Base-by-base conservation (phyloP, 2,888 invertebrate genomes). In the Cremastinae sp. region DNA sequence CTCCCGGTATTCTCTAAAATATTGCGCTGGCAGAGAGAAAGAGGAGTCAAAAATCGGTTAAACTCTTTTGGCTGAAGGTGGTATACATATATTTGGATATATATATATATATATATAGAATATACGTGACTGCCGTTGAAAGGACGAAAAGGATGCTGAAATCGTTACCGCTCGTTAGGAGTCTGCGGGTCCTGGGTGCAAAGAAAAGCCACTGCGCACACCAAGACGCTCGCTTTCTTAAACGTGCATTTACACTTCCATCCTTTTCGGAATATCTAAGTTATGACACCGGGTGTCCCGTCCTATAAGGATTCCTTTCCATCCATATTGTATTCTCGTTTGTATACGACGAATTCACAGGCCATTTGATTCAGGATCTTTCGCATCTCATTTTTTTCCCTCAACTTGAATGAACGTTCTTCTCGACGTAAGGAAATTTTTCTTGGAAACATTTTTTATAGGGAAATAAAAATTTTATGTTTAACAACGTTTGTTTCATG, bases 1-100 rank as follows among this genome's bases (percentile, higher is more conserved):
- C 66, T 64, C 72, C 73, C 41, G 59, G 70, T 64, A 41, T 53
- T 65, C 47, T 49, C 61, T 45, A 53, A 72, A 72, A 75, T 75
- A 68, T 68, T 68, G 75, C 71, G 56, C 49, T 35, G 39, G 37
- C 61, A 37, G 41, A 45, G 61, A 62, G 59, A 53, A 39, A 22
- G 28, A 28, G 5, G 28, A 61, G 53, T 66, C 41, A 47, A 47
- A 37, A 75, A 68, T 68, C 76, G 69, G 53, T 65, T 70, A 28
- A 77, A 75, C 75, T 75, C 72, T 78, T 76, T 69, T 39, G 58
- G 43, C 16, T 2, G 12, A 18, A 62, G 66, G 35, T 20, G n/a
- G n/a, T n/a, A n/a, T n/a, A n/a, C n/a, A n/a, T n/a, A n/a, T n/a
- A n/a, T n/a, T n/a, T n/a, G n/a, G n/a, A n/a, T n/a, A n/a, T n/a